phyloP scores from a whole-genome alignment of 2,888 invertebrate genomes.

The Schrankia costaestrigalis region DNA sequence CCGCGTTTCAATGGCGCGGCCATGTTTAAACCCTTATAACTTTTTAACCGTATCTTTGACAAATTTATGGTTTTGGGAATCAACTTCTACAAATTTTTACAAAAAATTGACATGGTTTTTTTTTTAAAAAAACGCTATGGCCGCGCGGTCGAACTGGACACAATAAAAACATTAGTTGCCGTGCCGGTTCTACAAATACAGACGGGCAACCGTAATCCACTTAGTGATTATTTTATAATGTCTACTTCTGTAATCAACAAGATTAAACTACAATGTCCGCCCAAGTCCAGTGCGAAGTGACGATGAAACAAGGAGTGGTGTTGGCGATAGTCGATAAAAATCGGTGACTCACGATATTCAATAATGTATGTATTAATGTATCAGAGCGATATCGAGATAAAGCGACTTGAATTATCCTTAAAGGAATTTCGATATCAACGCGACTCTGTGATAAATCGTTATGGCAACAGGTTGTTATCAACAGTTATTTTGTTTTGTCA shows the following conservation, averaged over 20 bases:
- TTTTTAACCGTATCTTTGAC: no score
- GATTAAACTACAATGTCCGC: slow-evolving; percentile 35
- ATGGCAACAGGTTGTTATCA: slow-evolving; percentile 46
- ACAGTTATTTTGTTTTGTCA: slow-evolving; percentile 31
- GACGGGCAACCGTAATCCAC: slow-evolving; percentile 27
- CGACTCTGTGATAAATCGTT: slow-evolving; percentile 35
- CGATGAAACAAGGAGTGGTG: slow-evolving; percentile 54
- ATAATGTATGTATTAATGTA: slow-evolving; percentile 22
- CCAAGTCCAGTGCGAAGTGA: slow-evolving; percentile 23
- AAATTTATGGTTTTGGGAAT: no score
- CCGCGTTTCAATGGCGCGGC: no score
- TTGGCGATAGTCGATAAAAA: slow-evolving; percentile 49
- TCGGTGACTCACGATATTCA: slow-evolving; percentile 41
- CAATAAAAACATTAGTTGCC: background rate
- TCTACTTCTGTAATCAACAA: slow-evolving; percentile 35
- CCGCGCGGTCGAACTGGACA: no score
- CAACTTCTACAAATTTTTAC: no score
- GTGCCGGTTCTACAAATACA: slow-evolving; percentile 19
- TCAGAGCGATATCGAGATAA: slow-evolving; percentile 34
- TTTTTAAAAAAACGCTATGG: no score
- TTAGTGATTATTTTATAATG: slow-evolving; percentile 34
- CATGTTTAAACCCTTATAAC: no score
- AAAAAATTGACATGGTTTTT: no score
- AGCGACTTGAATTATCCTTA: slow-evolving; percentile 36
- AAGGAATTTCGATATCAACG: slow-evolving; percentile 44